Base-by-base conservation (phyloP, 2,888 invertebrate genomes). In the Athalia cordata region DNA sequence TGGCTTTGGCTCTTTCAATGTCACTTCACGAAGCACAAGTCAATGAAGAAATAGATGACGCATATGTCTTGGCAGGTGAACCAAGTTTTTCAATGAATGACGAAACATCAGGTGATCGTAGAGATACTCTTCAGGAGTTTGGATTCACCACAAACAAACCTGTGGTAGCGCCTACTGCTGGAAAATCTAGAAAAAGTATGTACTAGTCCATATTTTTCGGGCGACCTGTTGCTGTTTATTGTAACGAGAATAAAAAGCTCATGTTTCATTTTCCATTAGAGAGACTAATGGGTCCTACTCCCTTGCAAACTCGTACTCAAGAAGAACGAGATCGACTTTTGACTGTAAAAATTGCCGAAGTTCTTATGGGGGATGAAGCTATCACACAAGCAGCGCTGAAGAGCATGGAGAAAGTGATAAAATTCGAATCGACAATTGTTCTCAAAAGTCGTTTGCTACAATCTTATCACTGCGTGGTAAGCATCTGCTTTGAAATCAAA, bases 1-100 rank as follows among this genome's bases (percentile, higher is more conserved):
- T 91, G 68, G 91, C 90, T 11, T 79, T 91, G 65, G 91, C 91
- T 6, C 83, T 91, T 77, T 91, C 91, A 11, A 87, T 87, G 79
- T 91, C 91, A 2, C 85, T 91, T 45, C 88, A 90, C 62, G 90
- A 91, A 82, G 87, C 86, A 47, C 85, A 91, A 70, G 83, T 88
- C 81, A 83, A 83, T 11, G 83, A 87, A 45, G 83, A 87, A 78
- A 77, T 87, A 29, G 85, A 88, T 79, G 87, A 89, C 79, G 87
- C 86, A 62, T 83, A 86, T 43, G 81, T 85, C 29, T 78, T 90
- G 68, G 83, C 87, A n/a, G 85, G 83, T 79, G 87, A 85, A 74
- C 47, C 72, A 3, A 45, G 57, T 7, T 45, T 47, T 15, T 52
- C 64, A 43, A 55, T 47, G 9, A 49, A 50, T 29, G 47, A 13